These are phyloP conservation scores for Austrofundulus limnaeus DNA, from an alignment of 2,113 vertebrate species.

Conservation along the genomic window DNA sequence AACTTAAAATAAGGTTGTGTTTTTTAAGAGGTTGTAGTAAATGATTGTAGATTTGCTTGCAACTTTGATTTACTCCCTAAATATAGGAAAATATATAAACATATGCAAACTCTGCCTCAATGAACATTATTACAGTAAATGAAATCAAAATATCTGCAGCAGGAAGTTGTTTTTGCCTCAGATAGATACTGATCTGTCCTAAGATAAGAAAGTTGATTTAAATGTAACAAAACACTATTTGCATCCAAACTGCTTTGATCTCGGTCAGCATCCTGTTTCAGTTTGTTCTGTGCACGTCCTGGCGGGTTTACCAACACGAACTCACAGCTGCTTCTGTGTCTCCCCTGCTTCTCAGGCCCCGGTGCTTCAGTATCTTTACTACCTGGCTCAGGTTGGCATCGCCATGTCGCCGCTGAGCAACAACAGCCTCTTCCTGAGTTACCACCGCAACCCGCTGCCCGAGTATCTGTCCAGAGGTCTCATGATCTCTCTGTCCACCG, in stretches of 20 bases:
- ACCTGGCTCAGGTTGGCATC: constrained; percentile 94
- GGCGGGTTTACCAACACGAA: too few species aligned
- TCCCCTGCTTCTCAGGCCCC: constrained; percentile 81
- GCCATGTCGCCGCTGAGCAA: constrained; percentile 98
- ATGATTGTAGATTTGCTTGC: not conserved
- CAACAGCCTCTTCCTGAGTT: constrained; percentile 98
- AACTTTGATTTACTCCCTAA: not conserved
- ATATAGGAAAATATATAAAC: not conserved
- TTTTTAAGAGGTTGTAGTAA: too few species aligned
- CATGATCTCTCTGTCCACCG: constrained; percentile 93
- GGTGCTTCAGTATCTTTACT: constrained; percentile 96
- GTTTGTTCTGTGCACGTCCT: too few species aligned
- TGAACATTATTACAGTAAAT: too few species aligned
- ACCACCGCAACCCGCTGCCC: constrained; percentile 93
- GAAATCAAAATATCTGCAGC: too few species aligned
- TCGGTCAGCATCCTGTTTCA: not conserved
- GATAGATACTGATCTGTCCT: too few species aligned
- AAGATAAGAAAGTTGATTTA: not conserved
- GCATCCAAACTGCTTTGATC: not conserved
- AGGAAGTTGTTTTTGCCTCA: too few species aligned
- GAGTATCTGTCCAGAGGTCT: constrained; percentile 95
- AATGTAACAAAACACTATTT: too few species aligned
- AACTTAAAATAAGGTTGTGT: too few species aligned
- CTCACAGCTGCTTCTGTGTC: not conserved
- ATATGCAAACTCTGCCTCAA: too few species aligned